Conservation (phyloP, 1,140 invertebrate genomes). For the Capitella teleta region DNA sequence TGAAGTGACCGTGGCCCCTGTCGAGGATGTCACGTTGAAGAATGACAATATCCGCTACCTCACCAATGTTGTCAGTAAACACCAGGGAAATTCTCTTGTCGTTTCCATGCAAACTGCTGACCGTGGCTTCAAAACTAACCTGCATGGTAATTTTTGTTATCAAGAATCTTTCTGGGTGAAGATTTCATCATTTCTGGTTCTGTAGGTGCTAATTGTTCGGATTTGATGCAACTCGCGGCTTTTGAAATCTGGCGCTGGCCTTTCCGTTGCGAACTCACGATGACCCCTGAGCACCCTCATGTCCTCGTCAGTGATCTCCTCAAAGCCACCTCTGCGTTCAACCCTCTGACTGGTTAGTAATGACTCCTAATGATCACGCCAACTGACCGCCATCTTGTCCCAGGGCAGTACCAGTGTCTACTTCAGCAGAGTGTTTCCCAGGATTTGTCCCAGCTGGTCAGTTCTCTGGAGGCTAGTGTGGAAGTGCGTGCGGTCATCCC, state of each 20-base stretch:
- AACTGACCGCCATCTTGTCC: conserved; percentile 8
- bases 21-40: background rate
- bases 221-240: background rate
- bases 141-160: background rate
- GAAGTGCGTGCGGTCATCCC: conserved; percentile 19
- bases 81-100: background rate
- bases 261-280: conserved; percentile 21
- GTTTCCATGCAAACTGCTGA: background rate
- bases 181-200: background rate
- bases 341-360: conserved; percentile 22
- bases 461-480: conserved; percentile 22
- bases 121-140: background rate
- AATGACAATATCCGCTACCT: background rate
- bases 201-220: conserved; percentile 19
- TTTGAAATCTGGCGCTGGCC: background rate
- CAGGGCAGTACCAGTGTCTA: conserved; percentile 27
- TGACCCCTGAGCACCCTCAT: conserved; percentile 15
- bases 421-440: conserved; percentile 12
- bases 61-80: background rate
- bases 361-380: background rate
- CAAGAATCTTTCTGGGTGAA: background rate
- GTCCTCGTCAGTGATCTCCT: conserved; percentile 22
- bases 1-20: background rate
- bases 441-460: conserved; percentile 17
- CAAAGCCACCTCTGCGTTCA: conserved; percentile 19